Conservation (phyloP, 2,113 vertebrate genomes). For the Amphiprion percula region DNA sequence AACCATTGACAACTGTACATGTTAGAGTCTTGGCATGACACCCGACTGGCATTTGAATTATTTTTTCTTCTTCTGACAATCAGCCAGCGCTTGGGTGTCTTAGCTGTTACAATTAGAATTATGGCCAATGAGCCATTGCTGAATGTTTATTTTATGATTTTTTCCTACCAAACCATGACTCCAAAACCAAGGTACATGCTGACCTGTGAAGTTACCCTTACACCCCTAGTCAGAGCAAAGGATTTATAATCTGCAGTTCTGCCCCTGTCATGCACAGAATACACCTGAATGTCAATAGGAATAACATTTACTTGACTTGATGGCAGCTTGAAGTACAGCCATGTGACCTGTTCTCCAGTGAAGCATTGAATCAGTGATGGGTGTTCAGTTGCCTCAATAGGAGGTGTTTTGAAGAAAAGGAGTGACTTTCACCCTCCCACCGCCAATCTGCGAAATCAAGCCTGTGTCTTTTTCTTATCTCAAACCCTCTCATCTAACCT, state of each 20-base stretch:
- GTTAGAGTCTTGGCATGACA: no score
- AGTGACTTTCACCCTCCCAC: conserved; percentile 10
- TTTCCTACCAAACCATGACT: no score
- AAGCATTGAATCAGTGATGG: neutral
- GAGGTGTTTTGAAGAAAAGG: neutral
- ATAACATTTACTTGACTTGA: neutral
- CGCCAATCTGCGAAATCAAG: conserved; percentile 2
- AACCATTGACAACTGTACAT: no score
- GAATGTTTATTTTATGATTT: no score
- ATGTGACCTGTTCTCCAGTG: neutral
- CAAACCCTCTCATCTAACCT: conserved; percentile 9
- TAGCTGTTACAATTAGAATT: no score
- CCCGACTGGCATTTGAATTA: no score
- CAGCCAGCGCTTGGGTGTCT: no score
- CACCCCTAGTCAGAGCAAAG: neutral
- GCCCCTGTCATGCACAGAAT: neutral
- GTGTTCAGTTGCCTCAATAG: neutral
- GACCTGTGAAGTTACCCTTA: neutral
- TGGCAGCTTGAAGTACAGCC: neutral
- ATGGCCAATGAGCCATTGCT: no score
- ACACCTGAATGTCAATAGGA: neutral
- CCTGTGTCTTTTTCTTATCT: conserved; percentile 22
- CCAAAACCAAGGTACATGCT: neutral
- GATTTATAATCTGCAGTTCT: neutral
- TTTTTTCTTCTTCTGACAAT: no score